Evolutionary conservation across 2,113 vertebrate species (phyloP), one percentile per base, ranked within the genome.

Genomic region (Murina feae): DNA sequence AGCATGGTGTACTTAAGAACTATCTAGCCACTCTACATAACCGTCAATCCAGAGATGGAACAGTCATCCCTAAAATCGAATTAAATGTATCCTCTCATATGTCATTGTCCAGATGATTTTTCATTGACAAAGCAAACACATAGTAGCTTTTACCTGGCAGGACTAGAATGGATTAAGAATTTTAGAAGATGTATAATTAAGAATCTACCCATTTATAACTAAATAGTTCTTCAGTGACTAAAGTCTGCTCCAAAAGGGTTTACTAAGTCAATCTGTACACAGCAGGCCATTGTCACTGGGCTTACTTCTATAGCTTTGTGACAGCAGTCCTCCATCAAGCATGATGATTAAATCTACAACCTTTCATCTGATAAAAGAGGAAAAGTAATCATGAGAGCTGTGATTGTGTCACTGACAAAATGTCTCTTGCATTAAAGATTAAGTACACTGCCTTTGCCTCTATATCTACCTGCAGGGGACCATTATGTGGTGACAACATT

Each of bases 371-470:
- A 63, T 93, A 79, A 96, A 94, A 71, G 49, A 88, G 42, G 76
- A 89, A 89, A 91, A 72, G 51, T 80, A 58, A 95, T 76, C 87
- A 42, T 39, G 53, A 81, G 39, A 72, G 6, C 58, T 93, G 25
- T 17, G 37, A 53, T 35, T 65, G 60, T 87, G 76, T 91, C 37
- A 13, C 42, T 2, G 13, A n/a, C 65, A 92, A 85, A 88, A 78
- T 6, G 80, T 39, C 76, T 91, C 83, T 80, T 39, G 68, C 81
- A 92, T 92, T 91, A 94, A 86, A 91, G 96, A 95, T 81, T 78
- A 94, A 94, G 86, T 35, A 79, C 14, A 25, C n/a, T 79, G 76
- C 18, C 75, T 88, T 86, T 9, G 75, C 76, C 39, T 93, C 75
- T 65, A 23, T 71, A 68, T 87, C 92, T 94, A n/a, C 69, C 80